These are phyloP conservation scores for Pristionchus entomophagus DNA, from an alignment of 2,888 invertebrate species.

Conservation along the genomic window DNA sequence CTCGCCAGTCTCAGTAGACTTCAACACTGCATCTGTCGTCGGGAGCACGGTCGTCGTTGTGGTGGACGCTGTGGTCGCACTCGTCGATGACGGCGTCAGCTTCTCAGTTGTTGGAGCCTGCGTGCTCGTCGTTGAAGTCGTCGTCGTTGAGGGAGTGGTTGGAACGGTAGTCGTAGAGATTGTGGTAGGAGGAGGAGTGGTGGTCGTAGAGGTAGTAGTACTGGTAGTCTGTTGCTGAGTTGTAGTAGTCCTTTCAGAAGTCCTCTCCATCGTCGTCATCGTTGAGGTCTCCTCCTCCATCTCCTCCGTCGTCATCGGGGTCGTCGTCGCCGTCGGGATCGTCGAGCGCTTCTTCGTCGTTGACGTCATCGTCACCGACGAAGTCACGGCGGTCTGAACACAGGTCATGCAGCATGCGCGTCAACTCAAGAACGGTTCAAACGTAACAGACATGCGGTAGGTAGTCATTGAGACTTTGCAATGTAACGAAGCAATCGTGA, in stretches of 20 bases:
- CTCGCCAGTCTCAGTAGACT: background rate
- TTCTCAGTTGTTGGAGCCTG: background rate
- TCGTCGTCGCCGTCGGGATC: background rate
- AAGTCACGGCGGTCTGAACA: constrained; percentile 14
- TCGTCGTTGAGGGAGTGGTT: constrained; percentile 24
- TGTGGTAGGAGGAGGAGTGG: constrained; percentile 39
- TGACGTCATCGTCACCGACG: background rate
- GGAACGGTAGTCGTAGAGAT: background rate
- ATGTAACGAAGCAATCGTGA: too few species aligned
- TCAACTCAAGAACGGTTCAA: background rate
- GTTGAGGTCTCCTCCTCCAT: background rate
- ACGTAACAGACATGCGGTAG: too few species aligned
- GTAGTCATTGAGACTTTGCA: too few species aligned
- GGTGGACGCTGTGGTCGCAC: background rate
- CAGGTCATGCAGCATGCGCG: constrained; percentile 27
- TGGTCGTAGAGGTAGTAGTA: background rate
- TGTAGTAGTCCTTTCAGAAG: background rate
- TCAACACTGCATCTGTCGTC: background rate
- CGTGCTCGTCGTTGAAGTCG: constrained; percentile 40
- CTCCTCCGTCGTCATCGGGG: background rate
- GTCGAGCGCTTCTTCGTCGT: constrained; percentile 13
- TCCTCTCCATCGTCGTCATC: background rate
- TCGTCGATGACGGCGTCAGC: constrained; percentile 36
- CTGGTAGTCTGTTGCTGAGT: background rate
- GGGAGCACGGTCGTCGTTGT: constrained; percentile 36